Conservation (phyloP, 1,140 invertebrate genomes). For the Ylistrum balloti region DNA sequence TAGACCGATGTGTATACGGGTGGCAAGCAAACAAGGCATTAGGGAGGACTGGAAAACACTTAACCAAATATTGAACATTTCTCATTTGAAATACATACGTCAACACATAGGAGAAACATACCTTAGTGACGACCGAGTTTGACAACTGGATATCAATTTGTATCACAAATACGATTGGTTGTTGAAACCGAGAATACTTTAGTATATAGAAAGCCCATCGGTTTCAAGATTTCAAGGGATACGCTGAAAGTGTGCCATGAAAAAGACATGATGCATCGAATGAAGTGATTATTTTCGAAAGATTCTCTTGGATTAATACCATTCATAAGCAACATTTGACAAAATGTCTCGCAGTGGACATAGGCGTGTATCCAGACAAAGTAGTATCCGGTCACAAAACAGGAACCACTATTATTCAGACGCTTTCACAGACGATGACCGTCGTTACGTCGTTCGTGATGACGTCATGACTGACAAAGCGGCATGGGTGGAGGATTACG, state of each 20-base stretch:
- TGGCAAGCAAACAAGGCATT: slow-evolving; percentile 3
- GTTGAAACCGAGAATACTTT: too few relatives aligned
- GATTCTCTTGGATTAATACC: background rate
- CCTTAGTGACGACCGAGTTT: background rate
- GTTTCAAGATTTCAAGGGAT: too few relatives aligned
- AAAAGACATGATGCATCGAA: background rate
- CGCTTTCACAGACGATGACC: background rate
- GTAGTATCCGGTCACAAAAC: background rate
- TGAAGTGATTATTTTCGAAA: background rate
- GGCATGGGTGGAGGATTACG: slow-evolving; percentile 2
- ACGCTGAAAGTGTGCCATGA: background rate
- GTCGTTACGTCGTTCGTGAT: slow-evolving; percentile 1
- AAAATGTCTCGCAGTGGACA: background rate
- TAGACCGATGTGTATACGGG: background rate
- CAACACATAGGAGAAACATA: background rate
- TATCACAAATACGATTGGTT: background rate
- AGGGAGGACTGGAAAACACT: background rate
- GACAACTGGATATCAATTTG: background rate
- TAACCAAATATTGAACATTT: slow-evolving; percentile 40
- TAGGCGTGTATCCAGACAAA: background rate
- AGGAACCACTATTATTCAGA: background rate
- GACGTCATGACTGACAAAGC: background rate
- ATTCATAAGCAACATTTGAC: background rate
- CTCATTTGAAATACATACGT: background rate
- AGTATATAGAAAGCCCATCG: too few relatives aligned